phyloP scores from a whole-genome alignment of 2,888 invertebrate species.

The Luperina nickerlii region DNA sequence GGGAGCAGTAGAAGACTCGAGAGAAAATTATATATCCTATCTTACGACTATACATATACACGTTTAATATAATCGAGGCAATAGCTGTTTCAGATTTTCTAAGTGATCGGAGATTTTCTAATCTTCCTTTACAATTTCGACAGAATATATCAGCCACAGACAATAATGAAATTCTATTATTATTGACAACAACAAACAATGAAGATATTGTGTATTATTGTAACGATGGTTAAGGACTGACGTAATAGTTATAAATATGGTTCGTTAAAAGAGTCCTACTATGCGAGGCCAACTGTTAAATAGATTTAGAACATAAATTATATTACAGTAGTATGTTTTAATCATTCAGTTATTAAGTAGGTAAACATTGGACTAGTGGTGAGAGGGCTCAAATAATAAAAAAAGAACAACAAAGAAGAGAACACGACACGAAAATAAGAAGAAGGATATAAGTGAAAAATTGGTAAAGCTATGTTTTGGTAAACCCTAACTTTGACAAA shows the following conservation, averaged over 20 bases:
- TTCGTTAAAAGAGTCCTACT: conserved; percentile 28
- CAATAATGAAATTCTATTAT: neutral
- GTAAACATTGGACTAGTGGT: no score
- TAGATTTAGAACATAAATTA: conserved; percentile 14
- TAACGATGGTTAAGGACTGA: conserved; percentile 20
- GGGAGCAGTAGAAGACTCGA: no score
- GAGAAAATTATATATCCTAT: no score
- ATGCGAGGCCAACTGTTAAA: conserved; percentile 15
- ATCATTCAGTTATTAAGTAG: conserved; percentile 2
- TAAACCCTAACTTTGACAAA: no score
- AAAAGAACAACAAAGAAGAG: no score
- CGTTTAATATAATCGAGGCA: no score
- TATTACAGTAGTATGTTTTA: neutral
- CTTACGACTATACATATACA: no score
- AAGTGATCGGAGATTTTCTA: neutral
- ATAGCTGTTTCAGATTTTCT: no score
- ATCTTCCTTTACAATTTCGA: neutral
- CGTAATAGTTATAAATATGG: conserved; percentile 45
- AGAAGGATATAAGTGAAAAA: no score
- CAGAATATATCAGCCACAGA: neutral
- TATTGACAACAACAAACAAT: conserved; percentile 35
- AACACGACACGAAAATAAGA: no score
- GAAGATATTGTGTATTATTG: conserved; percentile 36
- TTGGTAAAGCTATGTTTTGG: no score
- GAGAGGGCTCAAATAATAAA: no score